phyloP scores from a whole-genome alignment of 2,797 vertebrate genomes.

The Buceros bicornis region DNA sequence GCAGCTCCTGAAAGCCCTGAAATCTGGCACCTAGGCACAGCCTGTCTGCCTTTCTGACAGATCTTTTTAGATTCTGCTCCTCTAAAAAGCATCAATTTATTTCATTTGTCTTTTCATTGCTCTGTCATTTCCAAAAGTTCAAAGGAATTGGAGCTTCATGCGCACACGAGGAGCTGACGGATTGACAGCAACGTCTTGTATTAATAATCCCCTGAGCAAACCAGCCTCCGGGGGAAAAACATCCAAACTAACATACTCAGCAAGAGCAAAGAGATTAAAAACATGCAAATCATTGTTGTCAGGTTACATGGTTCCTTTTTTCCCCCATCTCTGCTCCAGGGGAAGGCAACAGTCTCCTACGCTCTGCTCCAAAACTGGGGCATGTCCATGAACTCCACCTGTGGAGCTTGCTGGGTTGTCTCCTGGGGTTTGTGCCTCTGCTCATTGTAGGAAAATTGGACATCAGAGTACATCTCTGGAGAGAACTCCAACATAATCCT shows the following conservation, averaged over 20 bases:
- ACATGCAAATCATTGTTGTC: neutral
- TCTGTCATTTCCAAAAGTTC: neutral
- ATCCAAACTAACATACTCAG: neutral
- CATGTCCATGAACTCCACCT: neutral
- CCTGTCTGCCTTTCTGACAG: neutral
- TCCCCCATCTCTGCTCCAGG: neutral
- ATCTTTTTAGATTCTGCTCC: neutral
- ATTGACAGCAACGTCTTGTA: neutral
- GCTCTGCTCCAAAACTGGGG: neutral
- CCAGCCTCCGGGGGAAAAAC: neutral
- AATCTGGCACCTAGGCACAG: neutral
- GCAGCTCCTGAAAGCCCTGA: neutral
- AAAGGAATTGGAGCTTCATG: neutral
- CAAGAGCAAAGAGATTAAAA: conserved; percentile 6
- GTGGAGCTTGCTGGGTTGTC: neutral
- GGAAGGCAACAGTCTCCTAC: neutral
- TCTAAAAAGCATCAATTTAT: neutral
- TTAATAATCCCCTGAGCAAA: neutral
- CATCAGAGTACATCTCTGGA: neutral
- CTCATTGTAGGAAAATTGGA: neutral
- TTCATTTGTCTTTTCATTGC: neutral
- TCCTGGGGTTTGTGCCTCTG: neutral
- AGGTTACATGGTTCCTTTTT: neutral
- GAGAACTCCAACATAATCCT: neutral
- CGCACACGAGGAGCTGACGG: fast-evolving